Conservation (phyloP, 2,888 invertebrate species). For the Mythimna albipuncta region DNA sequence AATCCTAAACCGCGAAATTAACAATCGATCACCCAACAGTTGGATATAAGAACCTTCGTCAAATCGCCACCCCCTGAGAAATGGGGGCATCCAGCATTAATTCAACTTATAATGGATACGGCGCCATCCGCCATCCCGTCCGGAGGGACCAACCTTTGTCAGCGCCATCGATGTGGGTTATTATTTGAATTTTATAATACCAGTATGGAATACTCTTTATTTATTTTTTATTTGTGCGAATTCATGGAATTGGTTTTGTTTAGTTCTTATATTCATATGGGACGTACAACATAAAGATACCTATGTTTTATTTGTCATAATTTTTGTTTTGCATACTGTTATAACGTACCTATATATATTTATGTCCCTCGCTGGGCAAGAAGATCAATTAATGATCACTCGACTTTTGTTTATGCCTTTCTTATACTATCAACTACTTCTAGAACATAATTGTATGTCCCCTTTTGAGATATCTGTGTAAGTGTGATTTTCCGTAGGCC, state of each 20-base stretch:
- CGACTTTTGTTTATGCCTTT: no score
- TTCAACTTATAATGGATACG: conserved; percentile 85
- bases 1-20: conserved; percentile 26
- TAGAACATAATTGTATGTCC: no score
- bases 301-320: neutral
- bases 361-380: no score
- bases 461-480: no score
- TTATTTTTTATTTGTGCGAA: conserved; percentile 36
- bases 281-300: neutral
- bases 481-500: no score
- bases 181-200: conserved; percentile 78
- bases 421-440: no score
- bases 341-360: no score
- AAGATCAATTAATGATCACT: no score
- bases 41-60: conserved; percentile 70
- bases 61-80: conserved; percentile 69
- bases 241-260: conserved; percentile 43
- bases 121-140: conserved; percentile 66
- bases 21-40: conserved; percentile 39
- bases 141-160: conserved; percentile 76
- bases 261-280: conserved; percentile 12
- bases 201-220: conserved; percentile 37
- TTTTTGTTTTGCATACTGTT: neutral
- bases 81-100: conserved; percentile 76
- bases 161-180: conserved; percentile 77